phyloP scores from a whole-genome alignment of 2,888 invertebrate species.

The Laothoe populi region DNA sequence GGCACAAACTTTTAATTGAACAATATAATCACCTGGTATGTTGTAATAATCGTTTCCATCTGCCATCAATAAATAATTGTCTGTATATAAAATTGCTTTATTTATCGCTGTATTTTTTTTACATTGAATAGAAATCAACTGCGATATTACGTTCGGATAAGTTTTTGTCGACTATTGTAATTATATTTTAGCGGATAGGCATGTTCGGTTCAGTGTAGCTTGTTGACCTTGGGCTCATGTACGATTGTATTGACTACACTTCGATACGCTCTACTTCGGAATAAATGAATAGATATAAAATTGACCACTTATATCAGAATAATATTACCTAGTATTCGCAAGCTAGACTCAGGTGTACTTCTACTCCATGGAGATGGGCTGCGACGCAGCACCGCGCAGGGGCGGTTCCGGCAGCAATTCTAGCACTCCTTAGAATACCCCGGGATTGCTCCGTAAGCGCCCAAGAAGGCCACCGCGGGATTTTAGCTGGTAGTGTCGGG shows the following conservation, averaged over 20 bases:
- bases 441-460: too few relatives aligned
- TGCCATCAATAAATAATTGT: not conserved
- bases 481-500: too few relatives aligned
- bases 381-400: too few relatives aligned
- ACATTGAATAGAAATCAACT: not conserved
- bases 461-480: too few relatives aligned
- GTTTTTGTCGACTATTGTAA: conserved; percentile 14
- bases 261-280: not conserved
- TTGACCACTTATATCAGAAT: not conserved
- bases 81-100: not conserved
- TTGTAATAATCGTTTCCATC: not conserved
- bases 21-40: too few relatives aligned
- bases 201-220: not conserved
- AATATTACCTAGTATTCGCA: too few relatives aligned
- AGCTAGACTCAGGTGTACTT: too few relatives aligned
- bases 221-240: conserved; percentile 18
- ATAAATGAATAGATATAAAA: not conserved
- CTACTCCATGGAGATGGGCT: too few relatives aligned
- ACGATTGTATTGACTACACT: not conserved
- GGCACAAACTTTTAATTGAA: too few relatives aligned
- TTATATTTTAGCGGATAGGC: conserved; percentile 16
- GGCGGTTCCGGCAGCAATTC: too few relatives aligned
- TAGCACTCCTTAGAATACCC: too few relatives aligned
- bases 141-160: not conserved
- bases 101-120: not conserved